Evolutionary conservation across 2,888 invertebrate species (phyloP), one percentile per base, ranked within the genome.

Genomic region (Smittia aterrima): DNA sequence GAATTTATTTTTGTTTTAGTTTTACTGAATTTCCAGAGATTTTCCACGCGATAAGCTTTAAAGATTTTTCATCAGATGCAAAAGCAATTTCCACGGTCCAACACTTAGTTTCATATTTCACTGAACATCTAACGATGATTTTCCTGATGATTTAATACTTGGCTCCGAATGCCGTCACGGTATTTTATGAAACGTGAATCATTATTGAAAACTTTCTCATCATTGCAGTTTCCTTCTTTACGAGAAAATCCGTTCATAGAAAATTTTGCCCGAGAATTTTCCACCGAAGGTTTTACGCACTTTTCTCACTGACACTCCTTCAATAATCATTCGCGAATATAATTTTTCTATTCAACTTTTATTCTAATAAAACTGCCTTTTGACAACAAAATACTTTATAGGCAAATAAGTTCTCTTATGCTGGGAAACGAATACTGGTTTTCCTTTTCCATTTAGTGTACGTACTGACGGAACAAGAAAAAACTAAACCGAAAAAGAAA

Each of bases 371-470:
- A 38, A 47, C 16, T 47, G 47, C 47, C 16, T 47, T 47, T 47
- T n/a, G 47, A 20, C 25, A 11, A 66, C 11, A 66, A 25, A 24
- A 24, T 66, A 16, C 24, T 66, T 66, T 13, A 22, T 66, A 58
- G 58, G 58, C 70, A 54, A 70, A 70, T 70, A 32, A 54, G 18
- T 70, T 40, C 41, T 70, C 54, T 54, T 70, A 16, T 68, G 70
- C 70, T 70, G 53, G 70, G 70, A 70, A 70, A 18, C 70, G 70
- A 70, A 70, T 27, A 70, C 70, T 70, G 70, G 70, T 70, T 54
- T 70, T 40, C 47, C 32, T 47, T 47, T 47, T 47, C 47, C 47
- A 47, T 47, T n/a, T n/a, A 47, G 16, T 47, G 47, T 47, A 38
- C 20, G 68, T 68, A 70, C 70, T 70, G 70, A 9, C 70, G 70